Evolutionary conservation across 1,140 invertebrate genomes (phyloP), one percentile per base, ranked within the genome.

Genomic region (Amphibalanus amphitrite): DNA sequence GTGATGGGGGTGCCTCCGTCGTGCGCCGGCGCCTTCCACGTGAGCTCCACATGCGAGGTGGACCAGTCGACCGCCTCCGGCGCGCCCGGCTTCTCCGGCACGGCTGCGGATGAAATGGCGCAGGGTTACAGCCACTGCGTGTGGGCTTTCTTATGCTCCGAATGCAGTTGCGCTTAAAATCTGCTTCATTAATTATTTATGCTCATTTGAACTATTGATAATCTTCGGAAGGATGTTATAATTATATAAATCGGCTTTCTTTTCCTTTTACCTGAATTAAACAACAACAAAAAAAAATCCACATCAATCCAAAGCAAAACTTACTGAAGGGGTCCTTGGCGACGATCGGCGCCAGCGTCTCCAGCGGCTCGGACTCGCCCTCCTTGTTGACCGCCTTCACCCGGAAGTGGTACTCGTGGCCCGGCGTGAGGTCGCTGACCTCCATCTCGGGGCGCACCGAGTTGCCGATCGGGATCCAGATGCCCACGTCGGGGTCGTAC

Each of bases 371-470:
- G 28, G 94, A 97, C 82, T 95, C 92, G 64, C 96, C 95, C 82
- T 98, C 93, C 76, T 92, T 93, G 80, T 99, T 99, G 15, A 97
- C 82, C 17, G 97, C 97, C 77, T 95, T 95, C 0, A 99, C 95
- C 72, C 96, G 86, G 87, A 99, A 99, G 82, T 96, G 92, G 80
- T 99, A 99, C 78, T 97, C 93, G 78, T 97, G 92, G 72, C 95
- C 95, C 72, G 93, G 90, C 72, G 90, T 90, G 59, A 95, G 79
- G 29, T 91, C 91, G 73, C 89, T 88, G 0, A 96, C 92, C 80
- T 91, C 89, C 85, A 92, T 88, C 80, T 94, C 91, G 15, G 92
- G 90, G 29, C 87, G 86, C 72, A 85, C 83, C 29, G 87, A 87
- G 80, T 90, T 90, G 67, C 90, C 92, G 69, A 92, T 89, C 26